Base-by-base conservation (phyloP, 2,113 vertebrate species). In the Pyxicephalus adspersus region DNA sequence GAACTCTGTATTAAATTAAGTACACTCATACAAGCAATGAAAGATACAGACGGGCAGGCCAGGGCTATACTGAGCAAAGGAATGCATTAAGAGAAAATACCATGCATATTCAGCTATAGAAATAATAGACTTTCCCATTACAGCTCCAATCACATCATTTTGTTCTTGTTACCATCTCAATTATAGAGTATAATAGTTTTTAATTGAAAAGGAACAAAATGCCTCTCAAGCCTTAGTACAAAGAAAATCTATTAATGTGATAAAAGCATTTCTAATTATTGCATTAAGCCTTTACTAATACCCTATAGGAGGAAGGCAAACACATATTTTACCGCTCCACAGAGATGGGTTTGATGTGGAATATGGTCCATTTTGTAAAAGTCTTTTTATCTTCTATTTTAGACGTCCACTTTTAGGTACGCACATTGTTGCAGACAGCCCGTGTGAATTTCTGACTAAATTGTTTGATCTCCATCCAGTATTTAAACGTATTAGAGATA, bases 291-390 rank as follows among this genome's bases (percentile, higher is more conserved):
- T 55, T 76, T 85, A 52, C 45, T 72, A 77, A 88, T 84, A 83
- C 80, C 84, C 68, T 78, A 11, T n/a, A 72, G 77, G 84, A 86
- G 86, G 84, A 83, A 82, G 76, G 0, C 23, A 74, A 89, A 79
- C 68, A 86, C 66, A 28, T 20, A 83, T 64, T 25, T 84, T 63
- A 83, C 84, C 52, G 13, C 55, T 70, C 76, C 74, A 34, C 50
- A 77, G 55, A 75, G 58, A 63, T 6, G 54, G 7, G 28, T 60
- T 58, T 60, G 52, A 74, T 74, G 71, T 34, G 57, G 15, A 60
- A 74, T 58, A 74, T 60, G n/a, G 55, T 58, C 55, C 28, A 74
- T 74, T n/a, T 60, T 73, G 28, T 70, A 74, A 25, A 74, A 23
- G 6, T 34, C 55, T 23, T 74, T 71, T 74, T 58, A 74, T 58